Evolutionary conservation across 2,888 invertebrate genomes (phyloP).

Genomic region (Agrotis clavis): DNA sequence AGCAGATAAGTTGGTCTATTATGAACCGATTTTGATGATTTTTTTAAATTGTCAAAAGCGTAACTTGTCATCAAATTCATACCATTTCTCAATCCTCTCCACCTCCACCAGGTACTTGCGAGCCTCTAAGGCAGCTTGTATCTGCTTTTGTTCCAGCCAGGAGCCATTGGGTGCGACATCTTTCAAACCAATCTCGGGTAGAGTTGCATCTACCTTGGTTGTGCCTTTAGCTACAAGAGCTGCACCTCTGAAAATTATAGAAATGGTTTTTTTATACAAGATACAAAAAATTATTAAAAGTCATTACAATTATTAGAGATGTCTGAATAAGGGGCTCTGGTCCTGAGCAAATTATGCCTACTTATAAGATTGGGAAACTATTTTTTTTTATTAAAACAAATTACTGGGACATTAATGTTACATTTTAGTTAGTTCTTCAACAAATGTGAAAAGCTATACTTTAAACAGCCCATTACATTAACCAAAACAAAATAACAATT

Average conservation of each 20-base stretch:
- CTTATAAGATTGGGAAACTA: no score
- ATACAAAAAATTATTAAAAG: not conserved
- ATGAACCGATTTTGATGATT: no score
- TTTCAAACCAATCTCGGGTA: constrained; percentile 90
- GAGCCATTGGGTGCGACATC: constrained; percentile 89
- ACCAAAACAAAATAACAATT: not conserved
- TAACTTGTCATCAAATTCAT: constrained; percentile 20
- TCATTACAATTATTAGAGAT: no score
- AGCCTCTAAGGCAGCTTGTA: constrained; percentile 90
- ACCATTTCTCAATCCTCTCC: constrained; percentile 91
- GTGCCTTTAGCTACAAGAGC: constrained; percentile 82
- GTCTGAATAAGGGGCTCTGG: no score
- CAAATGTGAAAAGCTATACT: no score
- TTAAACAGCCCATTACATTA: no score
- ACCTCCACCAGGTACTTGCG: constrained; percentile 89
- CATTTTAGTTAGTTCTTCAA: no score
- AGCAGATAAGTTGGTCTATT: no score
- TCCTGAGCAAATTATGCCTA: no score
- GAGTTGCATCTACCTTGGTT: constrained; percentile 82
- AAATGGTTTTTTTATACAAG: not conserved
- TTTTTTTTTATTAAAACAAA: no score
- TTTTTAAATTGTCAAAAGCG: no score
- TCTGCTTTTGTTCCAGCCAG: constrained; percentile 92
- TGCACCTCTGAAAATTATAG: constrained; percentile 76
- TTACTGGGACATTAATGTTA: no score